Evolutionary conservation across 1,140 invertebrate genomes (phyloP).

Genomic region (Brachionus asplanchnoidis): DNA sequence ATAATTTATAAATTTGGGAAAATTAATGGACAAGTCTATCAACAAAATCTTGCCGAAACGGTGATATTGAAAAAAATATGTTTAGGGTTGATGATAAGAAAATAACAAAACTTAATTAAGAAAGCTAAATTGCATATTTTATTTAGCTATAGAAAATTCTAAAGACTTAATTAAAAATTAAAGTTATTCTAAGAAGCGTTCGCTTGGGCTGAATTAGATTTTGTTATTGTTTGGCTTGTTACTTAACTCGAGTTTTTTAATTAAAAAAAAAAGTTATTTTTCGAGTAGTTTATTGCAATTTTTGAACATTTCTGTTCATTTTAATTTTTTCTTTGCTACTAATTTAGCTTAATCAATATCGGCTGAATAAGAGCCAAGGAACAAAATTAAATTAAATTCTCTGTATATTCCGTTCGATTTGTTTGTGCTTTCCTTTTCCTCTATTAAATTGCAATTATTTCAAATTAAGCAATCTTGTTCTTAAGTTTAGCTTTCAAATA

Average conservation of each 20-base stretch:
- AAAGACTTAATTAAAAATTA: conserved; percentile 7
- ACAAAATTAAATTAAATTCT: not conserved
- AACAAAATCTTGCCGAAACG: not conserved
- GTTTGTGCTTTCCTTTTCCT: not conserved
- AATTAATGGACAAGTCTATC: not conserved
- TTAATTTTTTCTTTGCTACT: not conserved
- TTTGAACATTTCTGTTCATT: not conserved
- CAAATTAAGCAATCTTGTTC: not conserved
- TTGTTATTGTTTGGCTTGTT: conserved; percentile 1
- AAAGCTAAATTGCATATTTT: not conserved
- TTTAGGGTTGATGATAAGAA: not conserved
- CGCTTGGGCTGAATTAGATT: not conserved
- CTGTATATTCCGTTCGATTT: not conserved
- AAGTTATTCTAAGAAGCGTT: conserved; percentile 1
- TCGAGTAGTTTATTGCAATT: not conserved
- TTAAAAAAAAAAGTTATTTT: conserved; percentile 6
- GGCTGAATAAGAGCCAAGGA: not conserved
- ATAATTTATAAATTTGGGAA: not conserved
- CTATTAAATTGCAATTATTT: not conserved
- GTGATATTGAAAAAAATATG: not conserved
- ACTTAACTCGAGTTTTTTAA: not conserved
- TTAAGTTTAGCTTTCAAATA: not conserved
- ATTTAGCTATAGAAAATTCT: not conserved
- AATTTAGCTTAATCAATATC: not conserved
- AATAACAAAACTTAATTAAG: not conserved